Base-by-base conservation (phyloP, 2,113 vertebrate species). In the Stigmatopora nigra region DNA sequence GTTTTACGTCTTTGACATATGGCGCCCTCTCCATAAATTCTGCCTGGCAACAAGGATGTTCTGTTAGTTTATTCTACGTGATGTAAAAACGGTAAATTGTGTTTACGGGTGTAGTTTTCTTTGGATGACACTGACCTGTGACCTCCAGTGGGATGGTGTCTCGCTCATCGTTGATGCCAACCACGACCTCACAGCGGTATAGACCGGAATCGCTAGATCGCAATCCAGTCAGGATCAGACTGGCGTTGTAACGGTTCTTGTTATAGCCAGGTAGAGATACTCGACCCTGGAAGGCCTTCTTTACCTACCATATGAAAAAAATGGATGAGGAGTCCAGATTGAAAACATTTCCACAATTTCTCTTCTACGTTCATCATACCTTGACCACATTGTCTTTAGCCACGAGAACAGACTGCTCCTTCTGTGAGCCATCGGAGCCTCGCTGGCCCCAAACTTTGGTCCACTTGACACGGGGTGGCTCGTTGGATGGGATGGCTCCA, bases 101-200 rank as follows among this genome's bases (percentile, higher is more conserved):
- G 51, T 53, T 53, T 22, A 3, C 11, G 5, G 15, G 5, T 48
- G 46, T 6, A 16, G 46, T 15, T 48, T 16, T 16, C 46, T 56
- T 31, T 8, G 13, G 11, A n/a, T 14, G 3, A 14, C 41, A 60
- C 63, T 92, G 73, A 97, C 96, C 96, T 51, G 89, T 93, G 80
- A 98, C 94, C 79, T 96, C 93, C 77, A 99, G 83, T 0, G 94
- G 93, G 70, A 98, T 89, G 20, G 93, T 92, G 76, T 98, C 96
- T 87, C 96, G 93, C 74, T 97, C 95, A 0, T 99, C 96, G 0
- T 94, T 93, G 65, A 99, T 93, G 75, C 96, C 95, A 0, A 93
- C 90, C 73, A 99, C 95, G 47, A 98, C 94, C 73, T 97, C 88
- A 71, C 96, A 99, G 79, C 94, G 96, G 73, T 97, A 99, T 16